Percentiles rank a stretch among this genome's conserved stretches.
phyloP scores from a whole-genome alignment of 2,888 invertebrate species.

The Metellina segmentata region DNA sequence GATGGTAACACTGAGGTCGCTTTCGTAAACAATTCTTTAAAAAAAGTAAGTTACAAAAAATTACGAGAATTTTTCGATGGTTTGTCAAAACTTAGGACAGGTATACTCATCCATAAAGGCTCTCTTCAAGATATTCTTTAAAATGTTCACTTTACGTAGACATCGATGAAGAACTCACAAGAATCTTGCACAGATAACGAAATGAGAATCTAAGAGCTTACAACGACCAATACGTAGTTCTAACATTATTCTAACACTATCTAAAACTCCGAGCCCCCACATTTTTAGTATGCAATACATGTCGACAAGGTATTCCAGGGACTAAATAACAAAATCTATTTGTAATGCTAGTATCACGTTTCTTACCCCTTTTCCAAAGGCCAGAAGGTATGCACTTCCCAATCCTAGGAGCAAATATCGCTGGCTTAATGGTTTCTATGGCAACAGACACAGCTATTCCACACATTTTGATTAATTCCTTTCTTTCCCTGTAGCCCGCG shows the following conservation, averaged over 20 bases:
- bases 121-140: no score
- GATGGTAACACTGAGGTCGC: no score
- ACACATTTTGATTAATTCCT: slow-evolving; percentile 61
- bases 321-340: slow-evolving; percentile 21
- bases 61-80: no score
- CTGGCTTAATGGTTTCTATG: slow-evolving; percentile 32
- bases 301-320: slow-evolving; percentile 30
- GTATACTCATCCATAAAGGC: no score
- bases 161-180: no score
- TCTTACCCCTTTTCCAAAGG: slow-evolving; percentile 20
- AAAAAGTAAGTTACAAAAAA: no score
- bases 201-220: no score
- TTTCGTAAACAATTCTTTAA: no score
- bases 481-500: slow-evolving; percentile 21
- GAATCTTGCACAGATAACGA: no score
- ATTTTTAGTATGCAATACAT: neutral
- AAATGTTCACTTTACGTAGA: no score
- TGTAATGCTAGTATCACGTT: slow-evolving; percentile 24
- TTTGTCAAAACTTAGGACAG: no score
- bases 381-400: neutral
- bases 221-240: neutral
- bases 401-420: slow-evolving; percentile 41
- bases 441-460: slow-evolving; percentile 50
- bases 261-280: neutral
- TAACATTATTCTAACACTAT: neutral